A percentile compares a stretch with the other conserved stretches of the same genome.
These are phyloP conservation scores for Micropoecilia bifurca DNA, from an alignment of 2,797 vertebrate genomes.

Conservation along the genomic window DNA sequence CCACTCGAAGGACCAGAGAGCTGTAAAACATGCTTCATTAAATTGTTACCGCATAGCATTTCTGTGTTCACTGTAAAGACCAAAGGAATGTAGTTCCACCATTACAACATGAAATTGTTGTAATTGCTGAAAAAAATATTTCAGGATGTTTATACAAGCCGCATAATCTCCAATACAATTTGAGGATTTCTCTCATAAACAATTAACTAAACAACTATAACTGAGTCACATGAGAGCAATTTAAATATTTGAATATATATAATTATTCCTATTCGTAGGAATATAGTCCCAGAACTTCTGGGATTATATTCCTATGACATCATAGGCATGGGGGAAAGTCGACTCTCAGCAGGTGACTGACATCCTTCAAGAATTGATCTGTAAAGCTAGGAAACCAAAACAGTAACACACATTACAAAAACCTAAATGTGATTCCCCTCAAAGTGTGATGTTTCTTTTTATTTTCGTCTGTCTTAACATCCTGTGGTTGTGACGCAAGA, in stretches of 20 bases:
- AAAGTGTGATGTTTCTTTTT: conserved; percentile 14
- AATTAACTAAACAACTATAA: neutral
- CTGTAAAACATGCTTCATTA: conserved; percentile 38
- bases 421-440: neutral
- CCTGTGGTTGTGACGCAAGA: conserved; percentile 34
- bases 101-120: too few species aligned
- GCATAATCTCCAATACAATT: neutral
- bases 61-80: conserved; percentile 7
- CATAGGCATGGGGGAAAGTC: too few species aligned
- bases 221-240: neutral
- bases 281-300: too few species aligned
- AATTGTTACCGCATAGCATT: conserved; percentile 29
- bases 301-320: too few species aligned
- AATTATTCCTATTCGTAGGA: too few species aligned
- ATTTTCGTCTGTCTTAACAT: conserved; percentile 19
- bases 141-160: neutral
- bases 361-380: too few species aligned
- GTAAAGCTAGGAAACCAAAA: neutral
- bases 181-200: neutral
- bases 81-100: conserved; percentile 11
- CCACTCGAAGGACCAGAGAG: conserved; percentile 42
- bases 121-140: neutral
- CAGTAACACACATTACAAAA: neutral
- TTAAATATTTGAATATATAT: neutral
- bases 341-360: neutral